A percentile compares a stretch with the other conserved stretches of the same genome.
phyloP scores from a whole-genome alignment of 2,113 vertebrate species.

The Amphilophus citrinellus region DNA sequence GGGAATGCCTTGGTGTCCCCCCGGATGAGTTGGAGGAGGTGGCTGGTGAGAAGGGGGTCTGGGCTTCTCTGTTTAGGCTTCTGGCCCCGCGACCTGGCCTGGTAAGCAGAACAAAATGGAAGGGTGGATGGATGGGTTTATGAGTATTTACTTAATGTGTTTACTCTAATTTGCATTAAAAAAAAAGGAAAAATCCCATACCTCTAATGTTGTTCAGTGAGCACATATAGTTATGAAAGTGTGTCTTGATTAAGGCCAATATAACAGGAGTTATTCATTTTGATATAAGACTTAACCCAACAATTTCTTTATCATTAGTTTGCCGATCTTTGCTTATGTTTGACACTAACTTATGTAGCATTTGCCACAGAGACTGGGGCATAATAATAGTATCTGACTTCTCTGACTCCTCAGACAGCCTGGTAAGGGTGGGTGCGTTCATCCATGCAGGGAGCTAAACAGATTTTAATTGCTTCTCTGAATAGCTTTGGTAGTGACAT shows the following conservation, averaged over 20 bases:
- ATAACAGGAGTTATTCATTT: conserved; percentile 22
- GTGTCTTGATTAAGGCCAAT: not conserved
- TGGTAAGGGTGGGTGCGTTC: conserved; percentile 60
- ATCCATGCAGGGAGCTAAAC: conserved; percentile 74
- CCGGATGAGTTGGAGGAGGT: too few relatives aligned
- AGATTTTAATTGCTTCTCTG: conserved; percentile 78
- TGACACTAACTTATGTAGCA: conserved; percentile 62
- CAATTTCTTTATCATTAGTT: conserved; percentile 44
- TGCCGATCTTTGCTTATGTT: conserved; percentile 46
- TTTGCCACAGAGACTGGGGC: conserved; percentile 62
- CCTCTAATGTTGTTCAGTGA: not conserved
- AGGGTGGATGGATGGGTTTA: not conserved
- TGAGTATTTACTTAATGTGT: not conserved
- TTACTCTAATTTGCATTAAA: not conserved
- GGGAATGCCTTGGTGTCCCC: too few relatives aligned
- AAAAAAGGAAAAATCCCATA: not conserved
- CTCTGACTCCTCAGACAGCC: conserved; percentile 63
- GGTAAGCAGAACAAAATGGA: too few relatives aligned
- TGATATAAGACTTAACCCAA: conserved; percentile 36
- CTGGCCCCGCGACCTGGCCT: too few relatives aligned
- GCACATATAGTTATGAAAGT: not conserved
- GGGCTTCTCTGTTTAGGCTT: too few relatives aligned
- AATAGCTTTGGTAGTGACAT: conserved; percentile 76
- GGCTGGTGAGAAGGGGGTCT: too few relatives aligned
- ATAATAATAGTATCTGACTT: conserved; percentile 77